A percentile compares a stretch with the other conserved stretches of the same genome.
Conservation (phyloP, 2,888 invertebrate species). For the Tetrapedia diversipes region DNA sequence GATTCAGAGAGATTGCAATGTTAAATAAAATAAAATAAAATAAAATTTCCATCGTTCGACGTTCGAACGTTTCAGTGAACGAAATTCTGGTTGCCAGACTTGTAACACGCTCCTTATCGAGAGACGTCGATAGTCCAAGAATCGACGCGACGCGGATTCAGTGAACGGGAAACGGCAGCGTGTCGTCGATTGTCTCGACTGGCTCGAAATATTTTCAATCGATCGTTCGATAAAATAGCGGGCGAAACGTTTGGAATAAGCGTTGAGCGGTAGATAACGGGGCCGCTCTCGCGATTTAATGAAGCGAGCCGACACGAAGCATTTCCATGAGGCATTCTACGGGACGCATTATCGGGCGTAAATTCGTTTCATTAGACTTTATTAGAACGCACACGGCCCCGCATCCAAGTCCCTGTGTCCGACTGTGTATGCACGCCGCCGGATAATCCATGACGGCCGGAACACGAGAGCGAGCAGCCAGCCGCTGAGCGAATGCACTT, state of each 20-base stretch:
- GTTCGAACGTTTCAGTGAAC: no score
- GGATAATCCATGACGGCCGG: conserved; percentile 56
- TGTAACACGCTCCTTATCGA: neutral
- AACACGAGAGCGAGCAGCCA: conserved; percentile 31
- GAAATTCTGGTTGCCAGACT: no score
- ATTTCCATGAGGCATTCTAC: conserved; percentile 49
- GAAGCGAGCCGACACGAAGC: conserved; percentile 45
- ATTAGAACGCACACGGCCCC: conserved; percentile 56
- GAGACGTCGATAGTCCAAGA: neutral
- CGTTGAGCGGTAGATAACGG: conserved; percentile 8
- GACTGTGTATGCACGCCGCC: conserved; percentile 24
- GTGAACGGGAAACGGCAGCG: neutral
- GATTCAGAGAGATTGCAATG: no score
- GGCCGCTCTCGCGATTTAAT: conserved; percentile 43
- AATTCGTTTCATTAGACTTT: conserved; percentile 65
- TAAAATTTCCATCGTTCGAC: no score
- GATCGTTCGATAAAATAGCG: conserved; percentile 42
- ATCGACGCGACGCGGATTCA: neutral
- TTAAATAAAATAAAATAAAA: no score
- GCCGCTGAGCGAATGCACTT: conserved; percentile 19
- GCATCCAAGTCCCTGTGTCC: conserved; percentile 38
- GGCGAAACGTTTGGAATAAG: conserved; percentile 18
- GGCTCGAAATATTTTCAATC: conserved; percentile 37
- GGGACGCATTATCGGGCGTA: conserved; percentile 61
- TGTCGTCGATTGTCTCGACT: conserved; percentile 1